Base-by-base conservation (phyloP, 2,888 invertebrate genomes). In the Eristalis pertinax region DNA sequence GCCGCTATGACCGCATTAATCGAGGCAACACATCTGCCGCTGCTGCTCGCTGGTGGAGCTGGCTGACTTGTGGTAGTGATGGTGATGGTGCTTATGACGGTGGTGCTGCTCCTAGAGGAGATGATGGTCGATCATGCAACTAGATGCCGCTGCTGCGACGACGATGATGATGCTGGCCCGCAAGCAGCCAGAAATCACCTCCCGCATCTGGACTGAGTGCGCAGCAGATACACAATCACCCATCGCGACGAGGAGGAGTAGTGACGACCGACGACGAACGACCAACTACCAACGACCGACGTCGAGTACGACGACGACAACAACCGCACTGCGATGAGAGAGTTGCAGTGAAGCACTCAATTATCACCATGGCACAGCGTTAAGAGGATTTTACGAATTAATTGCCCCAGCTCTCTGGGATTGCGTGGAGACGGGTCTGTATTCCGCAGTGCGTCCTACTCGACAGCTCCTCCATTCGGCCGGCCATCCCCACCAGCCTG, bases 301-400 rank as follows among this genome's bases (percentile, higher is more conserved):
- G 62, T 38, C 43, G 68, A 73, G 22, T 15, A 77, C 43, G 60
- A 38, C 67, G 60, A 68, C 26, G 73, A 70, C 65, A 67, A 76
- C 67, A 50, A 19, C 19, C 50, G 19, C 81, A 76, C 58, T 81
- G 43, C 50, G 70, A 64, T 84, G 68, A 83, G 76, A 84, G 84
- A 87, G 84, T 80, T 87, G 62, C 84, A 84, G 67, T 87, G 87
- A 84, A 87, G 87, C 84, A 87, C 87, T 87, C 84, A 87, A 87
- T 87, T 87, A 87, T 84, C 87, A 78, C 83, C 78, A 79, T 60
- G 73, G 84, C 74, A 83, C 38, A 83, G 79, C 75, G 87, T 77
- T 87, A 87, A 87, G 87, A 77, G 87, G 87, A 87, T 86, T 83
- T 86, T 72, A 78, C 83, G 78, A 86, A 86, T 87, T 87, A 87